Percentiles rank a stretch among this genome's conserved stretches.
Evolutionary conservation across 1,140 invertebrate genomes (phyloP).

Genomic region (Acromyrmex charruanus): DNA sequence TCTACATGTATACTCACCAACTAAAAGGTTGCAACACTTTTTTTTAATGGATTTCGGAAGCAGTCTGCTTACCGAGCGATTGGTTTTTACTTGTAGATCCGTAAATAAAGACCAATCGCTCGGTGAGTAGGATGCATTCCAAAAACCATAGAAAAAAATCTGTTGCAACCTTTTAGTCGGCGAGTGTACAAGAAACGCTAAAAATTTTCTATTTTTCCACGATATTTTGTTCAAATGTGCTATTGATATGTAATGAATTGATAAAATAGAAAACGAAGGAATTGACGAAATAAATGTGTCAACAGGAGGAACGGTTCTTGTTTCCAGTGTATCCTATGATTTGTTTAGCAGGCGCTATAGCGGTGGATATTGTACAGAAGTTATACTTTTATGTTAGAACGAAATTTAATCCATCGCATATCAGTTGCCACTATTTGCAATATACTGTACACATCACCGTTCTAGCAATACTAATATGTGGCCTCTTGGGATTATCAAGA

Average conservation of each 20-base stretch:
- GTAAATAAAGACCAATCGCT: too few relatives aligned
- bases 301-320: constrained; percentile 95
- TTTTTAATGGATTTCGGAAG: too few relatives aligned
- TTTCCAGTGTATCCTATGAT: constrained; percentile 98
- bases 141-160: too few relatives aligned
- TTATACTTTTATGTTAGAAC: constrained; percentile 90
- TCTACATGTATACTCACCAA: neutral
- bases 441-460: constrained; percentile 91
- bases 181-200: neutral
- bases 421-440: constrained; percentile 91
- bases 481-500: constrained; percentile 83
- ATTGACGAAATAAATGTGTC: constrained; percentile 36
- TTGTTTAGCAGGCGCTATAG: constrained; percentile 94
- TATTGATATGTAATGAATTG: neutral
- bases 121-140: too few relatives aligned
- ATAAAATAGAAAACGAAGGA: neutral
- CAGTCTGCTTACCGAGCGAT: too few relatives aligned
- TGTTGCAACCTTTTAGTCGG: too few relatives aligned
- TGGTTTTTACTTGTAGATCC: too few relatives aligned
- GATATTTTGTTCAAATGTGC: constrained; percentile 22
- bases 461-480: constrained; percentile 87
- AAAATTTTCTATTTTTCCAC: neutral
- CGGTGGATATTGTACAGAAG: constrained; percentile 93
- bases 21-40: too few relatives aligned
- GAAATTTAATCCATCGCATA: constrained; percentile 82